Conservation (phyloP, 2,113 vertebrate genomes). For the Toxostoma redivivum region DNA sequence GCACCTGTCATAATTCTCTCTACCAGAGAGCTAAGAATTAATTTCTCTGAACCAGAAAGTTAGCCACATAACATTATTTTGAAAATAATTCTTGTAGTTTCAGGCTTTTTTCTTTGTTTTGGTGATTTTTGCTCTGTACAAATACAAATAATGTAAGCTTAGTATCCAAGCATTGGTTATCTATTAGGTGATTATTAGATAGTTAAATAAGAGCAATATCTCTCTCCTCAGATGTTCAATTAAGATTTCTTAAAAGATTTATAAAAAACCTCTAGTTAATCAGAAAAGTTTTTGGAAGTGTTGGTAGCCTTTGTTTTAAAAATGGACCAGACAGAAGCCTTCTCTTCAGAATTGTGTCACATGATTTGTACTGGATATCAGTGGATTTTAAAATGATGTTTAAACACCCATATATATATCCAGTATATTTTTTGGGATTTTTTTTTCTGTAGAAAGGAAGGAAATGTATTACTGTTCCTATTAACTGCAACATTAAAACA, state of each 20-base stretch:
- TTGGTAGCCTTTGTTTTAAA: background rate
- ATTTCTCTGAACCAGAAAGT: background rate
- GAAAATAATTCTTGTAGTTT: background rate
- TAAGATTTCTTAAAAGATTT: background rate
- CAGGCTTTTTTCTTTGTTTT: background rate
- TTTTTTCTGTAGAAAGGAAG: background rate
- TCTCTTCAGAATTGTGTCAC: background rate
- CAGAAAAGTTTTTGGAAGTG: background rate
- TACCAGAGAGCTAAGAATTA: background rate
- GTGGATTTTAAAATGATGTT: background rate
- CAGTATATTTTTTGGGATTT: too few species aligned
- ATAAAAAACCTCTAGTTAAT: background rate
- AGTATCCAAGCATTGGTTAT: background rate
- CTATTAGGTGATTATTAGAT: background rate
- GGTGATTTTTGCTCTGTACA: background rate
- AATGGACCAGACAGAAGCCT: background rate
- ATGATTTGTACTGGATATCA: background rate
- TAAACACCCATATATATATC: background rate
- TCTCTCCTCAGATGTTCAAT: background rate
- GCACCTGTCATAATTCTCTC: background rate
- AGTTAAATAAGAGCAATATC: background rate
- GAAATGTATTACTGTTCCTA: background rate
- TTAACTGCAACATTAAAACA: background rate
- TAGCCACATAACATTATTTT: background rate
- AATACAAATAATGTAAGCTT: background rate